Percentiles rank a stretch among this genome's conserved stretches.
phyloP scores from a whole-genome alignment of 2,888 invertebrate species.

The Drosophila diplacantha region DNA sequence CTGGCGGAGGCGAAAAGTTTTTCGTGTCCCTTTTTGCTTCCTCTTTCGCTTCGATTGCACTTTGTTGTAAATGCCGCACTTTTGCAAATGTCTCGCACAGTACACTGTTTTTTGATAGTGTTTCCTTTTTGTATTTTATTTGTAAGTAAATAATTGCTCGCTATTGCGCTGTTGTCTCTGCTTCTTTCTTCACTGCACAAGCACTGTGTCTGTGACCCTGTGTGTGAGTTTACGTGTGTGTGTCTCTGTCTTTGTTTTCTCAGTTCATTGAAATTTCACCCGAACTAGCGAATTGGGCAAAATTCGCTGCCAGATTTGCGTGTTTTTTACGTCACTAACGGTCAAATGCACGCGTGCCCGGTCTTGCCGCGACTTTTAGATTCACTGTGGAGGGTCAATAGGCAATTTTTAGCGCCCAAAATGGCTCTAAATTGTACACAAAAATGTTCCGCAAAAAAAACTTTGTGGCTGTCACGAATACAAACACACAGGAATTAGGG shows the following conservation, averaged over 20 bases:
- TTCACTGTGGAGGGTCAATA: slow-evolving; percentile 53
- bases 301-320: slow-evolving; percentile 61
- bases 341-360: slow-evolving; percentile 44
- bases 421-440: slow-evolving; percentile 71
- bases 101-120: slow-evolving; percentile 35
- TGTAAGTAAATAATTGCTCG: slow-evolving; percentile 70
- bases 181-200: slow-evolving; percentile 62
- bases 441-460: slow-evolving; percentile 73
- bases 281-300: slow-evolving; percentile 65
- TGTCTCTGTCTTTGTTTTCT: slow-evolving; percentile 72
- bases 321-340: slow-evolving; percentile 55
- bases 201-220: slow-evolving; percentile 46
- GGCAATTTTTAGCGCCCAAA: slow-evolving; percentile 59
- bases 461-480: slow-evolving; percentile 75
- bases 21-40: slow-evolving; percentile 27
- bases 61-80: slow-evolving; percentile 24
- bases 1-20: slow-evolving; percentile 44
- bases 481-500: slow-evolving; percentile 66
- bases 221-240: slow-evolving; percentile 64
- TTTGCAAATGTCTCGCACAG: slow-evolving; percentile 30
- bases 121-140: slow-evolving; percentile 51
- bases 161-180: slow-evolving; percentile 70
- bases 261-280: slow-evolving; percentile 76
- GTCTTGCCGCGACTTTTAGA: slow-evolving; percentile 42
- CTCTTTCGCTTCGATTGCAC: slow-evolving; percentile 24